A percentile compares a stretch with the other conserved stretches of the same genome.
Conservation (phyloP, 2,888 invertebrate genomes). For the Gibbula magus region DNA sequence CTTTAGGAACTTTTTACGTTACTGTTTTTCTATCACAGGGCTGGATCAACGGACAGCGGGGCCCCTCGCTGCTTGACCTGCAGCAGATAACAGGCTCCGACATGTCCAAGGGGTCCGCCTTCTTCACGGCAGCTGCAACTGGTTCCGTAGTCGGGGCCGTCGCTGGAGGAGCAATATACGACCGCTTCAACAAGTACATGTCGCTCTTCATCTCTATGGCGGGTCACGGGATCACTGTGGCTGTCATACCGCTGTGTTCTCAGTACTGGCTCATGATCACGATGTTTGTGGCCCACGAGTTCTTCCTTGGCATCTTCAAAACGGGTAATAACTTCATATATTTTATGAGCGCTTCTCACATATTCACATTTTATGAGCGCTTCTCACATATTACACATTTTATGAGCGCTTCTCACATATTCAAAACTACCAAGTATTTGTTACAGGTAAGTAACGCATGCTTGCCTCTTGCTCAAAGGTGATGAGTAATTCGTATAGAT, state of each 20-base stretch:
- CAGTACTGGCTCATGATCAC: conserved; percentile 8
- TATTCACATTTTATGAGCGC: too few species aligned
- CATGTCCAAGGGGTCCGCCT: conserved; percentile 39
- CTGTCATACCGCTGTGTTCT: not conserved
- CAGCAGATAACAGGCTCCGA: conserved; percentile 36
- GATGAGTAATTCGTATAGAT: too few species aligned
- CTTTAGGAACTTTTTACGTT: too few species aligned
- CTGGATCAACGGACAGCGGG: conserved; percentile 41
- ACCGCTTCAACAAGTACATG: conserved; percentile 12
- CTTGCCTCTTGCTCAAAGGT: too few species aligned
- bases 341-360: not conserved
- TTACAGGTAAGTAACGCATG: too few species aligned
- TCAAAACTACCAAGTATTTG: too few species aligned
- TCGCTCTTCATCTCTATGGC: conserved; percentile 1
- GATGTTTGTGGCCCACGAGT: conserved; percentile 11
- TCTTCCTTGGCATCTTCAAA: not conserved
- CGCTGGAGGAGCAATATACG: conserved; percentile 2
- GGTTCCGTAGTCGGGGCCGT: conserved; percentile 24
- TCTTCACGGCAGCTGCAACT: conserved; percentile 40
- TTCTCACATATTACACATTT: too few species aligned
- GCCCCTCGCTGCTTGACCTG: conserved; percentile 39
- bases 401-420: too few species aligned
- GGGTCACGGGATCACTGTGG: not conserved
- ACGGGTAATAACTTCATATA: not conserved
- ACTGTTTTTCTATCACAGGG: conserved; percentile 29